Evolutionary conservation across 2,888 invertebrate species (phyloP).

Genomic region (Agrotis ipsilon): DNA sequence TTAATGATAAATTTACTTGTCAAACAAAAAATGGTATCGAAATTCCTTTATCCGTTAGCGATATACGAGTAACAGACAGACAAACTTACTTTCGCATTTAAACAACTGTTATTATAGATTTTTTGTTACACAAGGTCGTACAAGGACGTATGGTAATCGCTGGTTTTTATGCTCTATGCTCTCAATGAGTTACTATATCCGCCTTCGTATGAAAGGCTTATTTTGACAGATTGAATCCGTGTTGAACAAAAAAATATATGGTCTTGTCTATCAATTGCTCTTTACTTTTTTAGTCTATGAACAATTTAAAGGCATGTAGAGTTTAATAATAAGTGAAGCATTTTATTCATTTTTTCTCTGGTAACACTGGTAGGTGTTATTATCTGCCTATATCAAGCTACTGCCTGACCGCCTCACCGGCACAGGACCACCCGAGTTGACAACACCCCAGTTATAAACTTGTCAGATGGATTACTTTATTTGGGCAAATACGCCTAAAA

Average conservation of each 20-base stretch:
- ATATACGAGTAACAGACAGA: background rate
- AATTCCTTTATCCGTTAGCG: background rate
- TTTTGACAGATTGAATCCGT: constrained; percentile 13
- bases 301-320: background rate
- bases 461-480: too few relatives aligned
- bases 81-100: background rate
- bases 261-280: background rate
- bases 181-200: constrained; percentile 41
- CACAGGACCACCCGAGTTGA: too few relatives aligned
- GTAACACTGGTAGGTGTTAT: too few relatives aligned
- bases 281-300: background rate
- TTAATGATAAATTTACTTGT: too few relatives aligned
- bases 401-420: too few relatives aligned
- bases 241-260: constrained; percentile 20
- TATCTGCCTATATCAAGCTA: too few relatives aligned
- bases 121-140: constrained; percentile 42
- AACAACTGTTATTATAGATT: background rate
- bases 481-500: too few relatives aligned
- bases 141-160: constrained; percentile 58
- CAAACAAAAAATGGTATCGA: too few relatives aligned
- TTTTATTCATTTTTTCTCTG: too few relatives aligned
- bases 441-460: too few relatives aligned
- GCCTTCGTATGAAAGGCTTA: constrained; percentile 11
- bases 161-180: constrained; percentile 6
- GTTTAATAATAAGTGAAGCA: too few relatives aligned